Evolutionary conservation across 2,113 vertebrate genomes (phyloP).

Genomic region (Electrona antarctica): DNA sequence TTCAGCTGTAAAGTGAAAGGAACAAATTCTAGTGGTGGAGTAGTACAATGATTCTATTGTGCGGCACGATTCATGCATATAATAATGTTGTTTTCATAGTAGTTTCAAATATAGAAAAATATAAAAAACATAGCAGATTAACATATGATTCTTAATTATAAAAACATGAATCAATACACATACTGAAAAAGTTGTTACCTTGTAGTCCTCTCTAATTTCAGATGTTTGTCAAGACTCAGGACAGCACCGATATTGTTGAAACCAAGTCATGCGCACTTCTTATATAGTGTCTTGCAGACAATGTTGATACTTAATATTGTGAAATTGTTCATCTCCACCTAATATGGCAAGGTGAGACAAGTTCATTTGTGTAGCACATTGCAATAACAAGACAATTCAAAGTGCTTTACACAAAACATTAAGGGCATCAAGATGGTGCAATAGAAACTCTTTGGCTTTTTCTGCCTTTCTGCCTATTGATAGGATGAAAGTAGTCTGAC

Average conservation of each 20-base stretch:
- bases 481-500: no score
- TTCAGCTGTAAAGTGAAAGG: constrained; percentile 13
- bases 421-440: no score
- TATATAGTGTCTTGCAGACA: constrained; percentile 46
- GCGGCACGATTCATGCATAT: no score
- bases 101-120: constrained; percentile 3
- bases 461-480: no score
- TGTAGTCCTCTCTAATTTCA: constrained; percentile 13
- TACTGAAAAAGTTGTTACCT: constrained; percentile 13
- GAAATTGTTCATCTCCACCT: constrained; percentile 22
- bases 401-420: neutral
- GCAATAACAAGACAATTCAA: no score
- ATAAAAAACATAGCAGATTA: neutral
- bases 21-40: no score
- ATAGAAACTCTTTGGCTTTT: no score
- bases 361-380: neutral
- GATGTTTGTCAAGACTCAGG: constrained; percentile 1
- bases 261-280: constrained; percentile 10
- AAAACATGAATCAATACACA: neutral
- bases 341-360: constrained; percentile 1
- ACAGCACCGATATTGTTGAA: constrained; percentile 2
- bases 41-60: no score
- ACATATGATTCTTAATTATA: neutral
- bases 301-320: constrained; percentile 7
- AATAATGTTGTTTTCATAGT: no score